These are phyloP conservation scores for Rhopalosiphum nymphaeae DNA, from an alignment of 2,888 invertebrate genomes.

Conservation along the genomic window DNA sequence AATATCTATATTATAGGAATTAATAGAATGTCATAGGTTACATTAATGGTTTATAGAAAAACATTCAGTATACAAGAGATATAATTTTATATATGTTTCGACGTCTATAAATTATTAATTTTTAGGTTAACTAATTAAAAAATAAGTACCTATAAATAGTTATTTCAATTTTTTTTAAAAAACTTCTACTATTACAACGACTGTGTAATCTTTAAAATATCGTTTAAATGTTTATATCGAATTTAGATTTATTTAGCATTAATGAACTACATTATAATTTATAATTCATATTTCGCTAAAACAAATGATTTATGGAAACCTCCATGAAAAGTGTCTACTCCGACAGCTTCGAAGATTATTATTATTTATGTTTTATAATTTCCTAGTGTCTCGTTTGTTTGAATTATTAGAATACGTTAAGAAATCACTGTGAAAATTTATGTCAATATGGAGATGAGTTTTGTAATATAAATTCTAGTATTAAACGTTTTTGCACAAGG, in stretches of 20 bases:
- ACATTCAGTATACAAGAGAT: neutral
- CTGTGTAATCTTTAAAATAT: neutral
- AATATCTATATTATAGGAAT: neutral
- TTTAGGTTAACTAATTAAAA: neutral
- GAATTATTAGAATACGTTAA: conserved; percentile 11
- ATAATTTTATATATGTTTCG: neutral
- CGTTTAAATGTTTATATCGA: neutral
- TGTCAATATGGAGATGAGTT: conserved; percentile 45
- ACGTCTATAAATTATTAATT: no score
- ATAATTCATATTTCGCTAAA: neutral
- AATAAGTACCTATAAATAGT: neutral
- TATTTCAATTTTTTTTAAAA: neutral
- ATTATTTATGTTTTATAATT: conserved; percentile 16
- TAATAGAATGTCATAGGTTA: neutral
- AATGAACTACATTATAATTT: neutral
- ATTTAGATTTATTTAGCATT: neutral
- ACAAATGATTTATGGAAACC: neutral
- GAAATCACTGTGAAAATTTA: neutral
- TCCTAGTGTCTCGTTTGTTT: neutral
- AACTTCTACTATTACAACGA: neutral
- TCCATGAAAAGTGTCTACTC: neutral
- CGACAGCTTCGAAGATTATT: neutral
- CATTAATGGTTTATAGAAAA: neutral
- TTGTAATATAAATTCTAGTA: conserved; percentile 28
- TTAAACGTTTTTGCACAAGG: conserved; percentile 50